Evolutionary conservation across 2,888 invertebrate genomes (phyloP).

Genomic region (Heliconius aoede): DNA sequence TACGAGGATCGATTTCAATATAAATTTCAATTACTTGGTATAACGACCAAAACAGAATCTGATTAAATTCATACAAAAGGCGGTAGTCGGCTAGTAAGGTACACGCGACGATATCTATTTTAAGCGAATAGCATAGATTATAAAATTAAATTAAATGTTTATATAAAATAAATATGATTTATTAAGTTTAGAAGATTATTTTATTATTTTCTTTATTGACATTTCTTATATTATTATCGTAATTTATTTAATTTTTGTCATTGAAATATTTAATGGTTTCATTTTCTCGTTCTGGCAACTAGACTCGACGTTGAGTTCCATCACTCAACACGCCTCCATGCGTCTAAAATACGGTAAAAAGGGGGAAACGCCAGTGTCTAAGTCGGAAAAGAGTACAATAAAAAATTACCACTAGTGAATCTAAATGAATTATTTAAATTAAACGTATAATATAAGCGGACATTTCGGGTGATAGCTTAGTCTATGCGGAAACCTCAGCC

Average conservation of each 20-base stretch:
- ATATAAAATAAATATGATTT: not conserved
- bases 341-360: no score
- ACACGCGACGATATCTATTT: constrained; percentile 68
- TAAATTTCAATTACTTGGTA: constrained; percentile 70
- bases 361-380: no score
- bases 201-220: no score
- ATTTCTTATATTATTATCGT: no score
- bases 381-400: no score
- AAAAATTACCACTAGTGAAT: no score
- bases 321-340: not conserved
- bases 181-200: no score
- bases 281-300: not conserved
- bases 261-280: not conserved
- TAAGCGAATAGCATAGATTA: constrained; percentile 50
- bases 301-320: not conserved
- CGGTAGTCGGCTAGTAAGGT: constrained; percentile 63
- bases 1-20: constrained; percentile 51
- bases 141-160: constrained; percentile 4
- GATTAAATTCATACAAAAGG: constrained; percentile 78
- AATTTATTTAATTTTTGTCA: no score
- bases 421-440: no score
- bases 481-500: constrained; percentile 66
- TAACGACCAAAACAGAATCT: constrained; percentile 64
- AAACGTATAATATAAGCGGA: not conserved
- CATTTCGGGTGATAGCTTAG: constrained; percentile 36